Conservation (phyloP, 2,888 invertebrate species). For the Anoncus sp. region DNA sequence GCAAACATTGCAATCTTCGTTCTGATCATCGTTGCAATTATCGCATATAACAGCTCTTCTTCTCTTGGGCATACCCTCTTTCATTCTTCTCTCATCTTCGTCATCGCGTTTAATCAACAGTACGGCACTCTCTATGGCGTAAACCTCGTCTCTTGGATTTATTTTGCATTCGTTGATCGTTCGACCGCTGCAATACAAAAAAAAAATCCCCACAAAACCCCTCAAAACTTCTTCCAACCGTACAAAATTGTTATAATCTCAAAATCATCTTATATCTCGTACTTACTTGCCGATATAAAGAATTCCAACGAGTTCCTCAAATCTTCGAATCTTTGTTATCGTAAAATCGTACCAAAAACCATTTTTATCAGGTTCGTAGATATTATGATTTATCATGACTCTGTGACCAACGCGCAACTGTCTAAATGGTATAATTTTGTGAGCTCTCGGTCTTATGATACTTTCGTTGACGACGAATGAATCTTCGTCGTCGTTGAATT, state of each 20-base stretch:
- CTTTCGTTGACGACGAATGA: constrained; percentile 82
- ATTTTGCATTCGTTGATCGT: constrained; percentile 86
- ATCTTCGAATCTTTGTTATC: constrained; percentile 82
- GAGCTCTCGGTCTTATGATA: constrained; percentile 89
- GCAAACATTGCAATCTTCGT: constrained; percentile 88
- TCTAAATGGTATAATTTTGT: constrained; percentile 83
- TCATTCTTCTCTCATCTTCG: constrained; percentile 81
- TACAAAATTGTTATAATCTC: not conserved
- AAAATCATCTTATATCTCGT: not conserved
- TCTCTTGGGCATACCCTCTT: constrained; percentile 82
- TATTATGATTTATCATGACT: constrained; percentile 91
- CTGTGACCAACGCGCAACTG: constrained; percentile 86
- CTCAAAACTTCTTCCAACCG: not conserved
- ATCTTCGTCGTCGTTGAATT: constrained; percentile 82
- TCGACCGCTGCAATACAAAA: constrained; percentile 8
- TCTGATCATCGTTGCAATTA: constrained; percentile 88
- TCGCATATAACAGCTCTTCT: constrained; percentile 86
- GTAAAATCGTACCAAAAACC: constrained; percentile 90
- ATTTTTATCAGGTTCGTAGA: constrained; percentile 87
- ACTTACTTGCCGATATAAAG: constrained; percentile 84
- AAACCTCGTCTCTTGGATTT: constrained; percentile 87
- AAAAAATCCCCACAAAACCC: too few relatives aligned
- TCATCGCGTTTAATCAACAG: constrained; percentile 83
- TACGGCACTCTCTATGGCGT: constrained; percentile 86
- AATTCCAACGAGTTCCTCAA: constrained; percentile 85